These are phyloP conservation scores for Trinectes maculatus DNA, from an alignment of 2,113 vertebrate species.

Conservation along the genomic window DNA sequence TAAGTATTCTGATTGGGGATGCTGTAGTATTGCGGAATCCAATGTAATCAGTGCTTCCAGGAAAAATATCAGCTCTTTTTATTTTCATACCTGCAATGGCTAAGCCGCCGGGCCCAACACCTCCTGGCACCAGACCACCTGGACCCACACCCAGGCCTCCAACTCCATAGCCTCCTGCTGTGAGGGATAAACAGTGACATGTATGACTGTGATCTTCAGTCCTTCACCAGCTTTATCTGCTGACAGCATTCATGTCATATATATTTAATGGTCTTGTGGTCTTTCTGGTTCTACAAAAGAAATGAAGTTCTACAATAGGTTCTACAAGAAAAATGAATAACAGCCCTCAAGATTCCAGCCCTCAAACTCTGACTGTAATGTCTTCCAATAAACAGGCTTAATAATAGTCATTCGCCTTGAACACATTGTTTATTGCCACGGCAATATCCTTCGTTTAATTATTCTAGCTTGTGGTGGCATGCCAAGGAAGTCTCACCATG, in stretches of 20 bases:
- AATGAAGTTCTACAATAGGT: no score
- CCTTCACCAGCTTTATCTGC: background rate
- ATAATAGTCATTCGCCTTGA: conserved; percentile 1
- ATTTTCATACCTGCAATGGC: conserved; percentile 59
- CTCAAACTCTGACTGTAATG: conserved; percentile 5
- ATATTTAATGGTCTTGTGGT: no score
- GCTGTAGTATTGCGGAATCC: background rate
- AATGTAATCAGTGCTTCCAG: background rate
- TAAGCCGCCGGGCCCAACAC: conserved; percentile 48
- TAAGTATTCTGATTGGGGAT: no score
- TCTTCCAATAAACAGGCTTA: conserved; percentile 31
- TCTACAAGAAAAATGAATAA: conserved; percentile 9
- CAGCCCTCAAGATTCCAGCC: conserved; percentile 2
- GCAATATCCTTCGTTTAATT: conserved; percentile 34
- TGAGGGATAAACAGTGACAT: conserved; percentile 17
- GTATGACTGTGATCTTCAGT: background rate
- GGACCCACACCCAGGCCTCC: conserved; percentile 43
- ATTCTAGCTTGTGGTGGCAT: conserved; percentile 21
- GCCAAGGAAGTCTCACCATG: conserved; percentile 32
- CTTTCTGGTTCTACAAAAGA: background rate
- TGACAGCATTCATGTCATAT: conserved; percentile 8
- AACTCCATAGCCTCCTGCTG: conserved; percentile 64
- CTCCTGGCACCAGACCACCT: conserved; percentile 69
- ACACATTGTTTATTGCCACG: conserved; percentile 37
- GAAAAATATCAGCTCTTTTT: background rate